Conservation (phyloP, 2,888 invertebrate genomes). For the Phorcus lineatus region DNA sequence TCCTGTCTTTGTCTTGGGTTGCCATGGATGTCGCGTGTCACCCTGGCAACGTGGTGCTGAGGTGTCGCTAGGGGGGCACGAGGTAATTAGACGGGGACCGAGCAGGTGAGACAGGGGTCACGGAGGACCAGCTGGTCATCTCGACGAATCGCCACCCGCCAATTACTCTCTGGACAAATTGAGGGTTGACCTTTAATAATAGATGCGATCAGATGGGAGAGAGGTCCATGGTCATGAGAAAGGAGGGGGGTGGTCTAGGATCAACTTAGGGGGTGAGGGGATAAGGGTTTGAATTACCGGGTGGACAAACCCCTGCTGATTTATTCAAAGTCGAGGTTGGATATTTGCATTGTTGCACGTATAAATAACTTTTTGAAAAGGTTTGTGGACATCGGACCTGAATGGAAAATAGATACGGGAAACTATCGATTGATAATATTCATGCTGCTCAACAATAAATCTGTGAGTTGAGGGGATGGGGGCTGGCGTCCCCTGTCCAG, state of each 20-base stretch:
- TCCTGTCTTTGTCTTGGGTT: slow-evolving; percentile 5
- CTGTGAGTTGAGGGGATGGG: too few relatives aligned
- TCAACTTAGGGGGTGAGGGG: background rate
- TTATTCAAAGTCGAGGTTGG: too few relatives aligned
- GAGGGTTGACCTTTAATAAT: slow-evolving; percentile 13
- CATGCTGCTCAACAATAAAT: too few relatives aligned
- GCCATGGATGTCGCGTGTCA: slow-evolving; percentile 11
- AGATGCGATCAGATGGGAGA: background rate
- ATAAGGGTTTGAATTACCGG: background rate
- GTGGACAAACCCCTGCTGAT: too few relatives aligned
- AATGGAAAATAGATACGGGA: too few relatives aligned
- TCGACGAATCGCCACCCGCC: background rate
- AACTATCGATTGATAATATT: too few relatives aligned
- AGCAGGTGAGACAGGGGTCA: slow-evolving; percentile 12
- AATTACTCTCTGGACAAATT: slow-evolving; percentile 8
- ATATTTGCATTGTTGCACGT: too few relatives aligned
- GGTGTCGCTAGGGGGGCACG: slow-evolving; percentile 5
- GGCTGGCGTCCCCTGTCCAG: too few relatives aligned
- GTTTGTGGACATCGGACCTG: too few relatives aligned
- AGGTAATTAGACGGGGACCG: background rate
- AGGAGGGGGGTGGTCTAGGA: background rate
- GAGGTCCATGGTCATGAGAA: background rate
- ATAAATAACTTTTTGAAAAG: too few relatives aligned
- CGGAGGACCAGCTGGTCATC: background rate
- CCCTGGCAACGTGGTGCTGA: background rate